A percentile compares a stretch with the other conserved stretches of the same genome.
Conservation (phyloP, 1,140 invertebrate genomes). For the Luehdorfia chinensis region DNA sequence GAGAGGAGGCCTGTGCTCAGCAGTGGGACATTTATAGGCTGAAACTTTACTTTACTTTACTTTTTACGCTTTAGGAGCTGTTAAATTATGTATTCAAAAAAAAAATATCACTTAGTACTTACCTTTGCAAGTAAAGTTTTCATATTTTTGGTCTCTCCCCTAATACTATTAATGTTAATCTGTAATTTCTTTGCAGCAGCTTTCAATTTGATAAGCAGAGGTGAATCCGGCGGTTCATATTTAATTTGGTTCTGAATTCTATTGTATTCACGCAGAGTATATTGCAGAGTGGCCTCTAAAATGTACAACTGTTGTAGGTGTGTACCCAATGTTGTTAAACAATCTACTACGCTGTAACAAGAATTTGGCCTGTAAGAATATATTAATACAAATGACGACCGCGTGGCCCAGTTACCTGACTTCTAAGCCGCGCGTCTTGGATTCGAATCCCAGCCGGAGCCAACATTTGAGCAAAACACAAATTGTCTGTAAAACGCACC, state of each 20-base stretch:
- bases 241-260: slow-evolving; percentile 52
- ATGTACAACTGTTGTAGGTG: slow-evolving; percentile 64
- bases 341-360: slow-evolving; percentile 50
- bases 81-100: too few species aligned
- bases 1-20: too few species aligned
- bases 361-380: too few species aligned
- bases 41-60: too few species aligned
- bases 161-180: slow-evolving; percentile 49
- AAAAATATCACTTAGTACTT: slow-evolving; percentile 16
- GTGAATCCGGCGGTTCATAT: slow-evolving; percentile 54
- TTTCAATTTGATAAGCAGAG: slow-evolving; percentile 30
- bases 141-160: slow-evolving; percentile 48
- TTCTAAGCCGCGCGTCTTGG: too few species aligned
- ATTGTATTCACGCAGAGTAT: slow-evolving; percentile 48
- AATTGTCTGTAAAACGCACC: too few species aligned
- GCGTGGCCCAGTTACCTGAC: too few species aligned
- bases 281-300: slow-evolving; percentile 56
- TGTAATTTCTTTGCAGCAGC: slow-evolving; percentile 41
- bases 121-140: slow-evolving; percentile 47
- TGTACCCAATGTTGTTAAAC: slow-evolving; percentile 56
- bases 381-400: too few species aligned
- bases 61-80: too few species aligned
- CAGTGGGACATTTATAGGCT: too few species aligned
- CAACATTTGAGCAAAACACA: too few species aligned
- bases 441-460: too few species aligned